A percentile compares a stretch with the other conserved stretches of the same genome.
These are phyloP conservation scores for Fregata magnificens DNA, from an alignment of 2,113 vertebrate species.

Conservation along the genomic window DNA sequence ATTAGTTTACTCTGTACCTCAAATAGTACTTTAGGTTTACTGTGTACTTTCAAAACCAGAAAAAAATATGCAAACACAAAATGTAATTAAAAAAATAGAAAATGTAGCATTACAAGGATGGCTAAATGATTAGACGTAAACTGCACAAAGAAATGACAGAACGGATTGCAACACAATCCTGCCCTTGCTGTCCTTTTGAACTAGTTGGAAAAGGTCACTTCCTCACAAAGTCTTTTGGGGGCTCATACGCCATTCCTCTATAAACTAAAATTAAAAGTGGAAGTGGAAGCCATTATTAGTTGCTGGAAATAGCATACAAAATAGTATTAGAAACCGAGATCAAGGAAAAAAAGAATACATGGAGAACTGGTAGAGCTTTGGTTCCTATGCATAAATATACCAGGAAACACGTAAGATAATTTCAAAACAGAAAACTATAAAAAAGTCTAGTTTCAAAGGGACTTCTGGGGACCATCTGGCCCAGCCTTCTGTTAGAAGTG, in stretches of 20 bases:
- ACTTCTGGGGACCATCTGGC: background rate
- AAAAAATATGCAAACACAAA: background rate
- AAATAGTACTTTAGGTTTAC: background rate
- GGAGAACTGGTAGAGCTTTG: background rate
- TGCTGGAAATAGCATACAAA: background rate
- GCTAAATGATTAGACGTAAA: background rate
- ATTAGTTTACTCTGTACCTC: background rate
- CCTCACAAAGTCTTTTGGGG: background rate
- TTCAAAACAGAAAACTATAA: background rate
- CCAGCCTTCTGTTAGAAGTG: background rate
- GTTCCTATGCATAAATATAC: background rate
- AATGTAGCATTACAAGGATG: background rate
- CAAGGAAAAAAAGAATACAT: background rate
- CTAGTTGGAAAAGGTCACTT: background rate
- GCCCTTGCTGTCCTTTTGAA: background rate
- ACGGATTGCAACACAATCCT: background rate
- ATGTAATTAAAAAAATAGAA: background rate
- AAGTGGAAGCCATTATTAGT: background rate
- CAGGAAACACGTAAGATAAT: background rate
- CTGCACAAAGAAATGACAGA: background rate
- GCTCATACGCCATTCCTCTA: background rate
- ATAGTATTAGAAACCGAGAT: background rate
- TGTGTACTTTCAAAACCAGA: background rate
- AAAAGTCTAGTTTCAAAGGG: background rate
- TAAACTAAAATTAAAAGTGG: background rate